Conservation (phyloP, 2,888 invertebrate genomes). For the Lasioglossum villosulum region DNA sequence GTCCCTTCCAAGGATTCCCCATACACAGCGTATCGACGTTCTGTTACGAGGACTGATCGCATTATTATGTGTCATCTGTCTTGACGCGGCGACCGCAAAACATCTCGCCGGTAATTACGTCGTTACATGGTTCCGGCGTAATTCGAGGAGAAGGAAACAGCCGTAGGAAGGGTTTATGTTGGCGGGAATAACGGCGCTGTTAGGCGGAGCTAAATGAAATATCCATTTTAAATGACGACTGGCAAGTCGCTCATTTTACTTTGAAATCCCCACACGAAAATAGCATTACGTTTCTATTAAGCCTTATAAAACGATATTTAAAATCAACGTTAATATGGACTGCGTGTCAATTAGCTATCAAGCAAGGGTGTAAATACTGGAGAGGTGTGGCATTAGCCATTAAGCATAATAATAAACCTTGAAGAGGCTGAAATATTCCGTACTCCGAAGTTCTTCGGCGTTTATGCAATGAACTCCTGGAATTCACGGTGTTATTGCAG, state of each 20-base stretch:
- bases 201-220: slow-evolving; percentile 5
- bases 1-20: slow-evolving; percentile 21
- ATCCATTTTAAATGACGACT: background rate
- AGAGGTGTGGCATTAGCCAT: background rate
- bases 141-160: slow-evolving; percentile 6
- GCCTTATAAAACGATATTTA: background rate
- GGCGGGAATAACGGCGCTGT: background rate
- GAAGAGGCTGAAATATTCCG: background rate
- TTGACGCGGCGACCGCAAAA: slow-evolving; percentile 46
- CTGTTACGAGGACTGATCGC: slow-evolving; percentile 45
- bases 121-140: background rate
- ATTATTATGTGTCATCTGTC: slow-evolving; percentile 54
- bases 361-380: background rate
- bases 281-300: background rate
- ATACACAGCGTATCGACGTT: slow-evolving; percentile 11
- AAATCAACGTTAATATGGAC: background rate
- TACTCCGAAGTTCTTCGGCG: background rate
- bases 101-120: slow-evolving; percentile 8
- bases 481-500: background rate
- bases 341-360: background rate
- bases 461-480: background rate
- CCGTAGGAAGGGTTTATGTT: background rate
- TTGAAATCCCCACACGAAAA: background rate
- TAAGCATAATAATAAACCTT: background rate
- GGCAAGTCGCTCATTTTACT: background rate